Conservation (phyloP, 2,888 invertebrate species). For the Elegia similella region DNA sequence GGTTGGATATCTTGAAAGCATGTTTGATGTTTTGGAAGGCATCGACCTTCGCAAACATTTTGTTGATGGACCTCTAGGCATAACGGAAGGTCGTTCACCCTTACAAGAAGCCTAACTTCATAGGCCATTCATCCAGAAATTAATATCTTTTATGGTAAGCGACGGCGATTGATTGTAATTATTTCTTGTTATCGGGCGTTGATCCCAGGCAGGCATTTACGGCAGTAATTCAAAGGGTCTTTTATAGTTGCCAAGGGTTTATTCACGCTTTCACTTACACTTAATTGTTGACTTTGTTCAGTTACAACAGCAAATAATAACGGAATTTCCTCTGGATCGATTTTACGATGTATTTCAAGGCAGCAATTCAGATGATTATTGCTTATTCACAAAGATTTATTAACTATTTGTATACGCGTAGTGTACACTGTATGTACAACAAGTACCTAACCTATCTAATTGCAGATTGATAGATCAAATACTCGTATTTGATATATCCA, state of each 20-base stretch:
- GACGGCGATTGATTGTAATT: constrained; percentile 11
- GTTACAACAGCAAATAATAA: not conserved
- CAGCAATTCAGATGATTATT: too few species aligned
- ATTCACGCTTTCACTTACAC: not conserved
- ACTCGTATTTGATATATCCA: too few species aligned
- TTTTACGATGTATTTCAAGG: not conserved
- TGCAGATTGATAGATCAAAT: too few species aligned
- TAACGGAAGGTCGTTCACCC: not conserved
- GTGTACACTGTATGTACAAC: too few species aligned
- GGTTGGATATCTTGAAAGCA: not conserved
- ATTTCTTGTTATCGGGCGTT: not conserved
- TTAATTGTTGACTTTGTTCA: not conserved
- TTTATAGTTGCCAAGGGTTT: not conserved
- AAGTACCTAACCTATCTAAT: too few species aligned
- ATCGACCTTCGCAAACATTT: not conserved
- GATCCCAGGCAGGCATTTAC: not conserved
- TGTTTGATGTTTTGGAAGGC: constrained; percentile 1
- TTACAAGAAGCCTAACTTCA: constrained; percentile 1
- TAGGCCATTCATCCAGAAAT: constrained; percentile 9
- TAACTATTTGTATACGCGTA: too few species aligned
- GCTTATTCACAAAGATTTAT: too few species aligned
- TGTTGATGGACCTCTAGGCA: not conserved
- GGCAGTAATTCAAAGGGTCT: not conserved
- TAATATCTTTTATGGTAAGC: constrained; percentile 9
- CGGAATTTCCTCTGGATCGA: not conserved